Percentiles rank a stretch among this genome's conserved stretches.
Evolutionary conservation across 2,797 vertebrate species (phyloP).

Genomic region (Sebastes trivittatus): DNA sequence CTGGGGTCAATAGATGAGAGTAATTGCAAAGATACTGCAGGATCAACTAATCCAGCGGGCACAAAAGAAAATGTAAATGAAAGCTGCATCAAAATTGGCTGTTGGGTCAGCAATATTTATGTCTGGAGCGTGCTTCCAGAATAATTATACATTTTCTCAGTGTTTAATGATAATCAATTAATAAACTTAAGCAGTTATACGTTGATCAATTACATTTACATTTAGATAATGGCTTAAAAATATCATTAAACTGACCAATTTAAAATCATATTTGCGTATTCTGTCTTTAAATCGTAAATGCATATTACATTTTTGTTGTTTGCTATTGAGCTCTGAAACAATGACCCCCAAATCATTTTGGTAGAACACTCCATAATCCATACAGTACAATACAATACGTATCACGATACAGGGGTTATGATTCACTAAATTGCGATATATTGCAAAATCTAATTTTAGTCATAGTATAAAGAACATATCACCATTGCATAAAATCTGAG

Average conservation of each 20-base stretch:
- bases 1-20: slow-evolving; percentile 30
- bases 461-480: no score
- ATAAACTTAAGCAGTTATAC: neutral
- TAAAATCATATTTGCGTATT: neutral
- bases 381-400: neutral
- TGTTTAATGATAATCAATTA: neutral
- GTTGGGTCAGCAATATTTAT: neutral
- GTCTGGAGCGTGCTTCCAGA: neutral
- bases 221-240: neutral
- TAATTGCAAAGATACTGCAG: slow-evolving; percentile 23
- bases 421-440: no score
- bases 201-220: neutral
- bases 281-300: neutral
- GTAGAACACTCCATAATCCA: neutral
- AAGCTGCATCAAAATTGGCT: slow-evolving; percentile 3
- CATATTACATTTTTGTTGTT: neutral
- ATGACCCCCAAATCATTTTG: neutral
- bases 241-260: neutral
- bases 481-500: no score
- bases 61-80: slow-evolving; percentile 39
- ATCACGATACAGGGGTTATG: no score
- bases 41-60: slow-evolving; percentile 7
- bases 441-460: no score
- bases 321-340: neutral
- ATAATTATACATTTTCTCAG: neutral